Evolutionary conservation across 2,113 vertebrate genomes (phyloP).

Genomic region (Neotragus pygmaeus): DNA sequence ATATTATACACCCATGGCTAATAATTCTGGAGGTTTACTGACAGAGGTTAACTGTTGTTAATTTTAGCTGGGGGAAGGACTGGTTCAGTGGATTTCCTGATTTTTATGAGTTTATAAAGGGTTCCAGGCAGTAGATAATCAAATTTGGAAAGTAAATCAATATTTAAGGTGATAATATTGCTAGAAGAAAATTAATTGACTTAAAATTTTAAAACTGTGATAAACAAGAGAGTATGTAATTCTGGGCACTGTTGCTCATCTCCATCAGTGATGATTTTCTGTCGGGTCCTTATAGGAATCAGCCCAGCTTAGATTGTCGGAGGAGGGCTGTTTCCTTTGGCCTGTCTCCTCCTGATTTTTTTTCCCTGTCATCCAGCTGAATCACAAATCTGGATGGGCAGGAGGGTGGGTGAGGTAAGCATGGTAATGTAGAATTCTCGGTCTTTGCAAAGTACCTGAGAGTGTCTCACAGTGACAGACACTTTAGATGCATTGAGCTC

Average conservation of each 20-base stretch:
- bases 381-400: not conserved
- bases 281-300: not conserved
- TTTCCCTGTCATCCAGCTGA: not conserved
- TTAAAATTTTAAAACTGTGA: not conserved
- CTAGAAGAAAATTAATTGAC: not conserved
- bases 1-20: not conserved
- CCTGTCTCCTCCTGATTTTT: not conserved
- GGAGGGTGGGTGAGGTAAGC: not conserved
- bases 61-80: not conserved
- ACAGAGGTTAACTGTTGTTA: not conserved
- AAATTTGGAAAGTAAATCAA: not conserved
- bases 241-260: not conserved
- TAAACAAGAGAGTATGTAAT: not conserved
- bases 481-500: not conserved
- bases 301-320: not conserved
- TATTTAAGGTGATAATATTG: conserved; percentile 6
- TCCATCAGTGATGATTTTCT: not conserved
- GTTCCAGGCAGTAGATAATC: not conserved
- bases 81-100: not conserved
- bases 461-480: not conserved
- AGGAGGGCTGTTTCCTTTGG: not conserved
- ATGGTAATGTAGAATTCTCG: not conserved
- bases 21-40: not conserved
- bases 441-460: not conserved
- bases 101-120: not conserved